Conservation (phyloP, 2,113 vertebrate species). For the Colius striatus region DNA sequence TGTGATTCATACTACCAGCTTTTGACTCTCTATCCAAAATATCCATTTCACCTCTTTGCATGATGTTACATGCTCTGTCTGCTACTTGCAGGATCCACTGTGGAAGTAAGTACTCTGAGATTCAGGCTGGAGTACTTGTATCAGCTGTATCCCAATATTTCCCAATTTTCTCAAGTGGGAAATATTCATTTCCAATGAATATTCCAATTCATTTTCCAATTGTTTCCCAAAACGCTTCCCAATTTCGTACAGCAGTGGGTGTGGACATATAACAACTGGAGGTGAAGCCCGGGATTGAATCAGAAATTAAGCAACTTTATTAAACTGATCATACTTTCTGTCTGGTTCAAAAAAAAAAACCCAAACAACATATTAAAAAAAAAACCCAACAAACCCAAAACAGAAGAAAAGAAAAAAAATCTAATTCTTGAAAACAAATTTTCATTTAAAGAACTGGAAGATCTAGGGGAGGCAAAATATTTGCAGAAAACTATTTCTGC, state of each 20-base stretch:
- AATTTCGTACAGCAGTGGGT: neutral
- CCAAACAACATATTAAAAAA: neutral
- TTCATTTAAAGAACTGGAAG: neutral
- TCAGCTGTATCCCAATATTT: neutral
- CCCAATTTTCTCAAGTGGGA: too few relatives aligned
- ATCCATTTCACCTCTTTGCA: neutral
- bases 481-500: neutral
- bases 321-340: neutral
- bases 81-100: neutral
- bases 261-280: neutral
- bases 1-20: neutral
- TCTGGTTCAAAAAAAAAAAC: neutral
- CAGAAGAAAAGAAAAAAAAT: neutral
- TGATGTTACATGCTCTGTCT: neutral
- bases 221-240: neutral
- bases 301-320: neutral
- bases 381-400: too few relatives aligned
- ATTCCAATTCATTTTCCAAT: too few relatives aligned
- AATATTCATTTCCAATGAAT: too few relatives aligned
- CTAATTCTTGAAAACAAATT: neutral
- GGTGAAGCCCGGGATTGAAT: neutral
- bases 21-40: neutral
- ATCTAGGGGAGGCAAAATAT: neutral
- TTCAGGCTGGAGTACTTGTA: neutral
- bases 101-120: neutral